Base-by-base conservation (phyloP, 2,888 invertebrate genomes). In the Euzetes globulus region DNA sequence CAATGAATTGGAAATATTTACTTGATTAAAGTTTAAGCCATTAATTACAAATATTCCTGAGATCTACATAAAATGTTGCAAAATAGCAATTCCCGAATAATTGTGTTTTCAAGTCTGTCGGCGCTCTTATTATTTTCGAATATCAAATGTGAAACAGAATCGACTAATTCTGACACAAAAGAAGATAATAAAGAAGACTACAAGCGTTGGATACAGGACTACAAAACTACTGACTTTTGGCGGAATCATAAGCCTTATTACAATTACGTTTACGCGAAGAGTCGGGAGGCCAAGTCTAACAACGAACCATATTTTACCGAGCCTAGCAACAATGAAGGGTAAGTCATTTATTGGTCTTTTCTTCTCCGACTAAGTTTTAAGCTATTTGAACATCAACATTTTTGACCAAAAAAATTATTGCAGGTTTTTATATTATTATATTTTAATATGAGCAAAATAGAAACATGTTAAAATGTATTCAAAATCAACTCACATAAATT, bases 291-390 rank as follows among this genome's bases (percentile, higher is more conserved):
- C 15, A 68, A 68, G 45, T 68, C 68, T 19, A 68, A 68, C 29
- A 68, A 68, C 22, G 68, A 68, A 19, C 68, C 37, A 41, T 41
- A 41, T 41, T 68, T 68, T 22, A 41, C 41, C 45, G 68, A 68
- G 11, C 41, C 68, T n/a, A 37, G n/a, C 13, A 41, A 37, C 22
- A 37, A 41, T 60, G 33, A 60, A 7, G 17, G 11, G 60, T 60
- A 60, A 60, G 60, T 27, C 33, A 33, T 11, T 25, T 1, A 58
- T 15, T 27, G 4, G 3, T 15, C 19, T 27, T 58, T 19, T 55
- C 5, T 47, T 33, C 7, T 7, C 4, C 33, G 4, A 7, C 7
- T 33, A 33, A 6, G 7, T 33, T 33, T 33, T 4, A 33, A n/a
- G n/a, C 33, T 33, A 6, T 33, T 33, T 33, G 5, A 33, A 33